Evolutionary conservation across 2,113 vertebrate species (phyloP), one percentile per base, ranked within the genome.

Genomic region (Sialia sialis): DNA sequence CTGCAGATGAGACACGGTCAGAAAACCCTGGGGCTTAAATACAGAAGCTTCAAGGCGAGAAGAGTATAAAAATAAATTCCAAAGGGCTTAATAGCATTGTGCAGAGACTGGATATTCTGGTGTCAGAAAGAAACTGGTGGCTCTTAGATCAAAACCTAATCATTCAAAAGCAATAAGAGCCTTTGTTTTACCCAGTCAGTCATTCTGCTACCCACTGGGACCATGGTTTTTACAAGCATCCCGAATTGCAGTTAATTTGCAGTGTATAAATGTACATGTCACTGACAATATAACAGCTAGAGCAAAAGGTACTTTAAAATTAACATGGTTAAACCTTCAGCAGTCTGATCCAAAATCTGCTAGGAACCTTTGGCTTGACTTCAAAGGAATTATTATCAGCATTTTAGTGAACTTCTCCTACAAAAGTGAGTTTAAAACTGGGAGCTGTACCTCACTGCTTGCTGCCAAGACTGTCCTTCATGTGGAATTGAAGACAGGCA

Each of bases 51-150:
- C 91, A 93, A 95, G 90, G 88, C 4, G 22, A 94, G 86, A 54
- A 79, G 62, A 51, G 55, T 89, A 92, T 82, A 96, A 97, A 97
- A 97, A 97, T 97, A 95, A 97, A 97, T 96, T 94, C 68, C 43
- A 90, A 91, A 92, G 90, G 87, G 81, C 91, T 96, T 95, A 96
- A 95, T 92, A 95, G 87, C 60, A 78, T 95, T 95, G 91, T 83
- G 80, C 38, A 93, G 78, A 89, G 62, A 48, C 73, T 88, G 80
- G 86, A 89, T 96, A 92, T 93, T 96, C 92, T 64, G 48, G 84
- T 96, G 93, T 86, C 90, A 90, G 81, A 75, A 95, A 64, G 82
- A 92, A 96, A 92, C 72, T 55, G 41, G 69, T 77, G 79, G 58
- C 79, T 95, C 84, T 95, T 94, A 94, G 87, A 95, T 91, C 92